Base-by-base conservation (phyloP, 2,888 invertebrate genomes). In the Tetropium fuscum region DNA sequence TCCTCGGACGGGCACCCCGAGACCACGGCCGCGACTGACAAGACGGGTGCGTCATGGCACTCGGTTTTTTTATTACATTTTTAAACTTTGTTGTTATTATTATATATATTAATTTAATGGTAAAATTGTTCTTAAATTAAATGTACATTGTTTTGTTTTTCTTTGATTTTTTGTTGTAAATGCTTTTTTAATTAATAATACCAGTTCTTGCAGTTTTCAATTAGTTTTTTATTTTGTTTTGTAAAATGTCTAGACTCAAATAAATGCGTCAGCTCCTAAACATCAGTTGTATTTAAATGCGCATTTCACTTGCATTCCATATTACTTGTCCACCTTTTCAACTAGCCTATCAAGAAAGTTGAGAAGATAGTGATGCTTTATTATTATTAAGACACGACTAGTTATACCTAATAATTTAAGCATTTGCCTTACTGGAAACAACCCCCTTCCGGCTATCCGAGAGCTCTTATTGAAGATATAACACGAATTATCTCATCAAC, bases 101-200 rank as follows among this genome's bases (percentile, higher is more conserved):
- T 85, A 85, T 86, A 86, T n/a, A n/a, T 86, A 85, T 86, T 86
- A 86, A 78, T 81, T 81, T 87, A 87, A 87, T 87, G 86, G 86
- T 87, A 86, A 87, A 86, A 86, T 87, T 87, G 87, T 88, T 88
- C 87, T 87, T 88, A 87, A 88, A 87, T 87, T 87, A 87, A 81
- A 87, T 88, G 87, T 88, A 88, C 87, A 87, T 88, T 88, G 88
- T 88, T 88, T 88, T 88, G 87, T 87, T 88, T 88, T 87, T 86
- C 85, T 86, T 87, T 87, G 87, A 87, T 87, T 87, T 88, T 88
- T 88, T 88, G 88, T 88, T 88, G 87, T 87, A 88, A 85, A 87
- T 87, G 87, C 87, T 88, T 88, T 87, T 82, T 82, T 83, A 87
- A 87, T 87, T 87, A 83, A 88, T 88, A 88, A 88, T 88, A 88